Base-by-base conservation (phyloP, 2,888 invertebrate genomes). In the Augiades crinisus region DNA sequence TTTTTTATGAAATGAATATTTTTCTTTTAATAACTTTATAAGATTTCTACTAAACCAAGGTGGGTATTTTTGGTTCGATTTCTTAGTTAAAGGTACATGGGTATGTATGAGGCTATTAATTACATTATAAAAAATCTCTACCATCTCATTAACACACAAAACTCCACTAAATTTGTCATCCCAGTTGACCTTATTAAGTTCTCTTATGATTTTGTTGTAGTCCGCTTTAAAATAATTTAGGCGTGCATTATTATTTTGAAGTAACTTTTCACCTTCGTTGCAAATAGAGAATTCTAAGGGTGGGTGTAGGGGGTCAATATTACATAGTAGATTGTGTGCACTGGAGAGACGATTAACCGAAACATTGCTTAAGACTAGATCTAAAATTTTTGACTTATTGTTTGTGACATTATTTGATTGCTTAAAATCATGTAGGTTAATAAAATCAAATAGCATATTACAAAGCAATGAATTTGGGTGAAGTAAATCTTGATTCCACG, bases 221-320 rank as follows among this genome's bases (percentile, higher is more conserved):
- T 43, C 43, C 0, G 43, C 43, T 31, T 31, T 43, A 12, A 43
- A 43, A 21, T 14, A 43, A 8, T 43, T 43, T 5, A 2, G 13
- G 0, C 31, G 17, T 5, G 7, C 8, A 3, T 5, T 2, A 6
- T 1, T 19, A 13, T 2, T 1, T 1, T 12, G 2, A n/a, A 1
- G 1, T 4, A 19, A 5, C 10, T 10, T 31, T 5, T 16, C 10
- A 1, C 27, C 41, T 8, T 5, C 0, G 1, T 1, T 12, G 5
- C 5, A 10, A 41, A 41, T 1, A 10, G 10, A 5, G 10, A 41
- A 41, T n/a, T 30, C 27, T 17, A 41, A 16, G 1, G 27, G 27
- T 8, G 41, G 41, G 5, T 41, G 41, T 1, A 12, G 7, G 1
- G 24, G 14, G 14, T 41, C 41, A 13, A 41, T 16, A 5, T 8